Evolutionary conservation across 1,140 invertebrate genomes (phyloP).

Genomic region (Charaxes varanes): DNA sequence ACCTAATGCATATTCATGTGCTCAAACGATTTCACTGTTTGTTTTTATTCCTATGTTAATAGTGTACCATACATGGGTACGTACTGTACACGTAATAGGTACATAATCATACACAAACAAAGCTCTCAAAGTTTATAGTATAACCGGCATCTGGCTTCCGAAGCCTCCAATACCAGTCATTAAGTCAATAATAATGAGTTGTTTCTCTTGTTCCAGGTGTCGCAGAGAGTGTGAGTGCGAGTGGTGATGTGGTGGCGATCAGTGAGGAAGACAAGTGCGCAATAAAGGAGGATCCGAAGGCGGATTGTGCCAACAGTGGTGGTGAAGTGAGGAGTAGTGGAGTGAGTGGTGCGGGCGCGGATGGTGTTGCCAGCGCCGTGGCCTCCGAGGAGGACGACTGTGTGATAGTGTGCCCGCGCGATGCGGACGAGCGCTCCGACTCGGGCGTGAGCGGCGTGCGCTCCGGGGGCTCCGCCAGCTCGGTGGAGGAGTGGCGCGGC

Average conservation of each 20-base stretch:
- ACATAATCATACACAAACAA: too few relatives aligned
- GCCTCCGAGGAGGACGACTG: slow-evolving; percentile 75
- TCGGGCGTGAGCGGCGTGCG: slow-evolving; percentile 80
- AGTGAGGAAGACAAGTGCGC: slow-evolving; percentile 59
- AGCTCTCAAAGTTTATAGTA: too few relatives aligned
- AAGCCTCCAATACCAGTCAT: too few relatives aligned
- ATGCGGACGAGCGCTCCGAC: slow-evolving; percentile 76
- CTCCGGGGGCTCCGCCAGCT: slow-evolving; percentile 79
- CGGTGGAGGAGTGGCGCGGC: slow-evolving; percentile 80
- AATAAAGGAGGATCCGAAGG: slow-evolving; percentile 50
- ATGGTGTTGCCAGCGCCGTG: slow-evolving; percentile 68
- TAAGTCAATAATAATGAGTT: slow-evolving; percentile 2
- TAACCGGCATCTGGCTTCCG: too few relatives aligned
- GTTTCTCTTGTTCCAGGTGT: slow-evolving; percentile 57
- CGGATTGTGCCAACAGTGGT: slow-evolving; percentile 38
- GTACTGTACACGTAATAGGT: too few relatives aligned
- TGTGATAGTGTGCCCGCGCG: slow-evolving; percentile 73
- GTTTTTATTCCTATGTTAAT: too few relatives aligned
- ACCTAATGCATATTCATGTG: too few relatives aligned
- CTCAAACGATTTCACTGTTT: too few relatives aligned
- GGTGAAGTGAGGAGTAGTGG: slow-evolving; percentile 64
- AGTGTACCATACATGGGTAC: too few relatives aligned
- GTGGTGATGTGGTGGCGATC: slow-evolving; percentile 58
- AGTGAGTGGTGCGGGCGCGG: slow-evolving; percentile 66
- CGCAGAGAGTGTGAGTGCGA: slow-evolving; percentile 54